Evolutionary conservation across 2,888 invertebrate genomes (phyloP).

Genomic region (Orchestes rusci): DNA sequence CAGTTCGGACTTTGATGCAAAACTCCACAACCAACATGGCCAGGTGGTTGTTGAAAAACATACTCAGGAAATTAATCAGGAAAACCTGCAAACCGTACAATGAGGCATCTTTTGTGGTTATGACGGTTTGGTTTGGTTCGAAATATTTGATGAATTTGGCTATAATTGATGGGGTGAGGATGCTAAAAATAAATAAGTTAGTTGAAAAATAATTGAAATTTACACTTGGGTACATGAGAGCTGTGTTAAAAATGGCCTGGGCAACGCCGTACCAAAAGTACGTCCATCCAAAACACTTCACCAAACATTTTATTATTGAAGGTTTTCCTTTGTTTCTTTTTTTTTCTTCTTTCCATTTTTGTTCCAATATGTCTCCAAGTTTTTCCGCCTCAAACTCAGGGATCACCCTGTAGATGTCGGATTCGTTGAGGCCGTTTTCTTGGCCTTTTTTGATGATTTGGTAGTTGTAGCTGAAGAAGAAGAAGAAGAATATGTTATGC

Average conservation of each 20-base stretch:
- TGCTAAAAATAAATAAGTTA: neutral
- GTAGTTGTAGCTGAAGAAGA: constrained; percentile 14
- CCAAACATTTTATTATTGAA: constrained; percentile 10
- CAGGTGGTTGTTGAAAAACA: constrained; percentile 64
- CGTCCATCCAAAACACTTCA: constrained; percentile 17
- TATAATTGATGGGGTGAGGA: constrained; percentile 10
- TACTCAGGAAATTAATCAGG: constrained; percentile 60
- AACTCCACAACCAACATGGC: constrained; percentile 76
- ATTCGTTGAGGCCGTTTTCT: constrained; percentile 14
- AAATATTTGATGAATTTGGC: constrained; percentile 29
- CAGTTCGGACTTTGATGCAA: constrained; percentile 74
- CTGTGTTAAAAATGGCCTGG: constrained; percentile 12
- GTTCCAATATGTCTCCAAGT: constrained; percentile 17
- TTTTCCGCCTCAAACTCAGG: constrained; percentile 14
- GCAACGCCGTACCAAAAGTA: constrained; percentile 11
- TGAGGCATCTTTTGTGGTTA: constrained; percentile 50
- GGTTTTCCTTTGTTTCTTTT: constrained; percentile 7
- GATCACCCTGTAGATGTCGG: constrained; percentile 17
- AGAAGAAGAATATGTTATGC: neutral
- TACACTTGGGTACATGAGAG: constrained; percentile 10
- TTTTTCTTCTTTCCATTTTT: constrained; percentile 7
- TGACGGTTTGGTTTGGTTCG: constrained; percentile 24
- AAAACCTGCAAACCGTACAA: constrained; percentile 65
- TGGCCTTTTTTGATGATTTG: constrained; percentile 14
- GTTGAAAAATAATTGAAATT: neutral